These are phyloP conservation scores for Amiota communis DNA, from an alignment of 2,888 invertebrate genomes.

Conservation along the genomic window DNA sequence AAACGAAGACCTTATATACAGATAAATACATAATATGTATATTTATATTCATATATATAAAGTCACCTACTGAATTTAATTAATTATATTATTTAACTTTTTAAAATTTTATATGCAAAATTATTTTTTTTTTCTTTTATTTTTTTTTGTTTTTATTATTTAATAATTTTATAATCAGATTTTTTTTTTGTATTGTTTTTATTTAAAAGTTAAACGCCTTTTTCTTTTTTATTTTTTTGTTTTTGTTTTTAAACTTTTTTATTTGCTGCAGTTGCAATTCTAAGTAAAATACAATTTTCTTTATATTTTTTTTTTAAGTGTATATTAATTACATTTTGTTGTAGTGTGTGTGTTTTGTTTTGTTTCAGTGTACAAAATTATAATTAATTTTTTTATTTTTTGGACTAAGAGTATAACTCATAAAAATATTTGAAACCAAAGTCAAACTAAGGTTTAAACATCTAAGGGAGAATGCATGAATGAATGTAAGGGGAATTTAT, in stretches of 20 bases:
- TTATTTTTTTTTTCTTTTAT: not conserved
- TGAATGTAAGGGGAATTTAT: not conserved
- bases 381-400: not conserved
- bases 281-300: conserved; percentile 23
- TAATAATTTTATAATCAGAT: conserved; percentile 11
- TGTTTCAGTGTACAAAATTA: not conserved
- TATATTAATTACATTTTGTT: conserved; percentile 23
- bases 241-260: conserved; percentile 31
- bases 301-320: conserved; percentile 8
- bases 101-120: not conserved
- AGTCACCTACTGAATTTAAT: conserved; percentile 8
- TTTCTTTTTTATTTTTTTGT: conserved; percentile 27
- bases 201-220: conserved; percentile 21
- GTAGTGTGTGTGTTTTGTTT: conserved; percentile 1
- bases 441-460: too few relatives aligned
- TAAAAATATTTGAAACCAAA: too few relatives aligned
- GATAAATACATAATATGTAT: conserved; percentile 2
- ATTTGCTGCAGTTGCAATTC: conserved; percentile 2
- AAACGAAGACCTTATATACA: conserved; percentile 8
- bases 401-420: too few relatives aligned
- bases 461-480: not conserved
- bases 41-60: conserved; percentile 14
- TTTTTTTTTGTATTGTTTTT: conserved; percentile 26
- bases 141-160: not conserved
- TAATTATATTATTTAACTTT: not conserved